Evolutionary conservation across 2,888 invertebrate genomes (phyloP).

Genomic region (Drosophila pegasa): DNA sequence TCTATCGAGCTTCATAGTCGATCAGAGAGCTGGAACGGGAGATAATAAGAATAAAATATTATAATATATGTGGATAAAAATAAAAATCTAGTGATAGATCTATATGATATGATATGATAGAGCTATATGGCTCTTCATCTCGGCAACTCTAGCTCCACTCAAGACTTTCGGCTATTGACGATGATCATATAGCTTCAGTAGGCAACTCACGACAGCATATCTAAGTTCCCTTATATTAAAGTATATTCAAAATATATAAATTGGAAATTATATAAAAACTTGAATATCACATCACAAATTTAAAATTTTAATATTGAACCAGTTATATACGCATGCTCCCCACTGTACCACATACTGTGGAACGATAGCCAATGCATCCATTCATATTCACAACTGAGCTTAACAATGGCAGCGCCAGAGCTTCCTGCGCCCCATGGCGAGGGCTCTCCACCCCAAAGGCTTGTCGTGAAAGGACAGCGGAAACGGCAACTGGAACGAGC

Average conservation of each 20-base stretch:
- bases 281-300: neutral
- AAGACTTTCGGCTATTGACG: too few relatives aligned
- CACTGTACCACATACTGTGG: conserved; percentile 31
- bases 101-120: too few relatives aligned
- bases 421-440: conserved; percentile 44
- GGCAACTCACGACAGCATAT: neutral
- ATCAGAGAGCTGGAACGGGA: conserved; percentile 34
- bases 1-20: conserved; percentile 28
- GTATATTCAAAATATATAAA: neutral
- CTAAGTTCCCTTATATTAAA: neutral
- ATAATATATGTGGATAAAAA: too few relatives aligned
- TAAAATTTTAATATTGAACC: neutral
- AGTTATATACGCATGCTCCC: neutral
- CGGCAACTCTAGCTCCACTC: neutral
- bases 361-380: conserved; percentile 39
- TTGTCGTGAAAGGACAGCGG: conserved; percentile 29
- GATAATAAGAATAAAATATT: neutral
- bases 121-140: neutral
- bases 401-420: conserved; percentile 44
- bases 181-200: too few relatives aligned
- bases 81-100: neutral
- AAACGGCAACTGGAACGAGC: conserved; percentile 32
- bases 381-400: conserved; percentile 55
- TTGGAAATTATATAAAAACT: neutral
- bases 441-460: conserved; percentile 28